Percentiles rank a stretch among this genome's conserved stretches.
Evolutionary conservation across 2,113 vertebrate species (phyloP).

Genomic region (Burhinus bistriatus): DNA sequence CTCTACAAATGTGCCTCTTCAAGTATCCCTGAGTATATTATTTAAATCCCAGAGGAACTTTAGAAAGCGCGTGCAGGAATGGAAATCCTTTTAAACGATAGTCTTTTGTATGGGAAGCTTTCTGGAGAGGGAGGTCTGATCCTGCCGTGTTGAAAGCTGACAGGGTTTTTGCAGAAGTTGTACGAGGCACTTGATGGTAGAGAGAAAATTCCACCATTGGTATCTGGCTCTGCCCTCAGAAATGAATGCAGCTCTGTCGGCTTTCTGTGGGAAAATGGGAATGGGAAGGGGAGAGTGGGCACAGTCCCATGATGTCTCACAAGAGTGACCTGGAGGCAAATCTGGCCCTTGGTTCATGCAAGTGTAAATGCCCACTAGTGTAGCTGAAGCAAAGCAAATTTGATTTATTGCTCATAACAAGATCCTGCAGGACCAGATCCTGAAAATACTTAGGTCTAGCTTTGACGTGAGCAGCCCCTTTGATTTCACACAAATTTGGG

Average conservation of each 20-base stretch:
- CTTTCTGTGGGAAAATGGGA: neutral
- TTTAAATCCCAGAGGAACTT: constrained; percentile 24
- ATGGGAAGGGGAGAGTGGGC: neutral
- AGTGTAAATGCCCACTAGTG: neutral
- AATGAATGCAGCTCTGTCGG: neutral
- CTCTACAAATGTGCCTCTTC: neutral
- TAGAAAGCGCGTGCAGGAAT: neutral
- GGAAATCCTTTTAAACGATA: neutral
- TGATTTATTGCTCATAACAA: neutral
- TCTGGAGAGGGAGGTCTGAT: neutral
- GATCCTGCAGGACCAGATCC: neutral
- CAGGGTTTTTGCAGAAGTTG: neutral
- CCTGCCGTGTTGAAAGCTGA: neutral
- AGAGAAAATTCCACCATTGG: neutral
- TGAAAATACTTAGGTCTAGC: neutral
- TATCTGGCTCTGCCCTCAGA: neutral
- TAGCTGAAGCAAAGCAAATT: neutral
- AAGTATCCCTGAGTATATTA: neutral
- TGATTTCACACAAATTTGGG: neutral
- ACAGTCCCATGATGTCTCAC: neutral
- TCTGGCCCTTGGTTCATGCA: neutral
- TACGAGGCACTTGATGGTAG: neutral
- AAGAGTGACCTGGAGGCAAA: neutral
- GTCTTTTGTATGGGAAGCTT: neutral
- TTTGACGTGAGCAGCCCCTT: neutral